Percentiles rank a stretch among this genome's conserved stretches.
These are phyloP conservation scores for Xerus inauris DNA, from an alignment of 2,113 vertebrate species.

Conservation along the genomic window DNA sequence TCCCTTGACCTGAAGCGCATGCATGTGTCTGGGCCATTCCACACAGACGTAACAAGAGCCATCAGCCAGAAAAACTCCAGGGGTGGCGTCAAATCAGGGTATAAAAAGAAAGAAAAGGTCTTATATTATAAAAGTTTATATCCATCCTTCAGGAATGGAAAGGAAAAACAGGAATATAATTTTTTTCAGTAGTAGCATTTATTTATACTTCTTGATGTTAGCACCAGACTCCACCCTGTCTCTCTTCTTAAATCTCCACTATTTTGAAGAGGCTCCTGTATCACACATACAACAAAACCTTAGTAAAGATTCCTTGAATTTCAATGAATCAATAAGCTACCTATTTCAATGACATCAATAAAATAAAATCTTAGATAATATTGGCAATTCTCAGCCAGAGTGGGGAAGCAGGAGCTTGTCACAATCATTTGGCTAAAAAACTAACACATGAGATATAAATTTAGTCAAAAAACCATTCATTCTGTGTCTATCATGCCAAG, in stretches of 20 bases:
- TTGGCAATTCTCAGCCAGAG: not conserved
- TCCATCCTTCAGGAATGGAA: not conserved
- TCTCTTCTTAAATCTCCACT: not conserved
- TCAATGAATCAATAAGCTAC: not conserved
- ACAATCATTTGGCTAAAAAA: conserved; percentile 4
- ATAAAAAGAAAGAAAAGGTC: not conserved
- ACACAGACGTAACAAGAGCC: not conserved
- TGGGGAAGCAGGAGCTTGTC: not conserved
- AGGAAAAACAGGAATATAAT: not conserved
- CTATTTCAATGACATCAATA: not conserved
- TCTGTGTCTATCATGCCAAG: not conserved
- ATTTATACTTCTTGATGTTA: not conserved
- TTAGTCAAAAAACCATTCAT: not conserved
- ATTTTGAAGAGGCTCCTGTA: conserved; percentile 13
- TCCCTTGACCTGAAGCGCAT: not conserved
- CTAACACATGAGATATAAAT: not conserved
- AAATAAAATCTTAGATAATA: not conserved
- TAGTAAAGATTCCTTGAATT: conserved; percentile 31
- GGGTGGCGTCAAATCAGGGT: not conserved
- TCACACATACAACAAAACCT: not conserved
- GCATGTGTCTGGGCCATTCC: accelerated
- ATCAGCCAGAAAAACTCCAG: not conserved
- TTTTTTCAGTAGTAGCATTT: not conserved
- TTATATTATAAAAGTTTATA: conserved; percentile 4
- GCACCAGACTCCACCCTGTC: not conserved